Percentiles rank a stretch among this genome's conserved stretches.
Evolutionary conservation across 2,888 invertebrate species (phyloP).

Genomic region (Volucella zonaria): DNA sequence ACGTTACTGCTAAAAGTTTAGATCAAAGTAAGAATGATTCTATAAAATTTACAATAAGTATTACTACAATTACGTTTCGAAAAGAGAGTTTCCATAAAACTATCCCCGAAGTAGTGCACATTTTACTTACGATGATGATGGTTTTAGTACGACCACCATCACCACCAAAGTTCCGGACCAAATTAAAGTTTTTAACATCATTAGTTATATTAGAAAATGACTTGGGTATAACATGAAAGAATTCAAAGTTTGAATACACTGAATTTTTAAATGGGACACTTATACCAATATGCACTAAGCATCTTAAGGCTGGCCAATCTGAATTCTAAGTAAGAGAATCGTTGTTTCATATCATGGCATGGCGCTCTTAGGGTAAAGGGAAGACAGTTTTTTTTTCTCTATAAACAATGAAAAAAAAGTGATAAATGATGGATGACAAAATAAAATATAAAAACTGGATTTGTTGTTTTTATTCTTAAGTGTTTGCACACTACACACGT

Average conservation of each 20-base stretch:
- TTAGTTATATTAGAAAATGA: conserved; percentile 57
- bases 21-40: conserved; percentile 81
- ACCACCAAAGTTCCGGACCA: conserved; percentile 27
- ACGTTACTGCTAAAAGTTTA: conserved; percentile 78
- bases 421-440: conserved; percentile 68
- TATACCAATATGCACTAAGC: conserved; percentile 42
- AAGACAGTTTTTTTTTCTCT: conserved; percentile 55
- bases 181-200: conserved; percentile 37
- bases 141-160: conserved; percentile 38
- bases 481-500: conserved; percentile 51
- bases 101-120: conserved; percentile 74
- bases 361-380: conserved; percentile 55
- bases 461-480: conserved; percentile 74
- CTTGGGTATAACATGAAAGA: conserved; percentile 59
- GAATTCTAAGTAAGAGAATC: conserved; percentile 1
- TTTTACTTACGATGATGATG: conserved; percentile 53
- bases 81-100: conserved; percentile 70
- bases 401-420: conserved; percentile 48
- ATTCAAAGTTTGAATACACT: conserved; percentile 33
- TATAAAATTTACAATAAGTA: conserved; percentile 74
- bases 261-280: conserved; percentile 56
- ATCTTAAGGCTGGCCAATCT: conserved; percentile 36
- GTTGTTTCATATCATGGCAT: not conserved
- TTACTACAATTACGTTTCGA: conserved; percentile 71
- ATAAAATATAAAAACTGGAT: conserved; percentile 74